These are phyloP conservation scores for human DNA, from an alignment of 2,113 vertebrate genomes.

Conservation along the genomic window GRCh38 chr1:37050001-37050500, in stretches of 20 bases:
- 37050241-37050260: neutral
- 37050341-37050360: neutral
- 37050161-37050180: neutral
- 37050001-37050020: neutral
- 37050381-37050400: neutral
- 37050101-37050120: neutral
- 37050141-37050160: neutral
- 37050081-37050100: neutral
- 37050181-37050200: neutral
- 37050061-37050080: neutral
- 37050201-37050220: neutral
- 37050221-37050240: neutral
- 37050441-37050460: accelerated
- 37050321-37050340: neutral
- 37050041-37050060: accelerated
- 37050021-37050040: neutral
- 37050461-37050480: neutral
- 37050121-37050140: neutral
- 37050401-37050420: neutral
- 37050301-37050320: neutral
- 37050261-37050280: neutral
- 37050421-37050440: neutral
- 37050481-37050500: neutral
- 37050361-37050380: neutral
- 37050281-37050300: neutral